Evolutionary conservation across 2,797 vertebrate genomes (phyloP), one percentile per base, ranked within the genome.

Genomic region (Erpetoichthys calabaricus): DNA sequence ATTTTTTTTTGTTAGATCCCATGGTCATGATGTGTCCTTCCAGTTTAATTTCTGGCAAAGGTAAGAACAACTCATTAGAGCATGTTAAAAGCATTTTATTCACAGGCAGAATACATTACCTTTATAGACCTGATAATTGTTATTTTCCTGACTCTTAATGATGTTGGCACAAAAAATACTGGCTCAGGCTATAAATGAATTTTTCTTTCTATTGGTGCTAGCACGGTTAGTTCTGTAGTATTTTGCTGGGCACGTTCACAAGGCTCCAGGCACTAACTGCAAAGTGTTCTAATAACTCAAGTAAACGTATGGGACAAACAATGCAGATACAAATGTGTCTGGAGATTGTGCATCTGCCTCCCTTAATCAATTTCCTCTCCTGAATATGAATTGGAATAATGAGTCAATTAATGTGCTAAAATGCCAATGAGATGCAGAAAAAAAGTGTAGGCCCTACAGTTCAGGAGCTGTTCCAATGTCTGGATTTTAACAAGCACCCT

Each of bases 371-470:
- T 83, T 78, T 81, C 72, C 79, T 81, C 76, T 82, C 76, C 78
- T 70, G 80, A 82, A 86, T 84, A 80, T 75, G 77, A 87, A 88
- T 86, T 77, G 75, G 78, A 85, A 88, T 91, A 92, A 94, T 90
- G 88, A 93, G 89, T 94, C 86, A 91, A 93, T 91, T 92, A 91
- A 86, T 72, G 83, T 86, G 79, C 84, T 87, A 83, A 90, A 91
- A 86, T 84, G 83, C 78, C 81, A 86, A 82, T 79, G 88, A 88
- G 86, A 86, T 89, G 86, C 80, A 83, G 71, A 67, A 55, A 65
- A 65, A 76, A 74, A 74, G 68, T 70, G 65, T 72, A 57, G 70
- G 73, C 68, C 63, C 64, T 63, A 70, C 56, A 45, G 63, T 75
- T 74, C 7, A 47, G 75, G 73, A 82, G 71, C 73, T 44, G 66